Evolutionary conservation across 2,113 vertebrate genomes (phyloP), one percentile per base, ranked within the genome.

Genomic region (Myiozetetes cayanensis): DNA sequence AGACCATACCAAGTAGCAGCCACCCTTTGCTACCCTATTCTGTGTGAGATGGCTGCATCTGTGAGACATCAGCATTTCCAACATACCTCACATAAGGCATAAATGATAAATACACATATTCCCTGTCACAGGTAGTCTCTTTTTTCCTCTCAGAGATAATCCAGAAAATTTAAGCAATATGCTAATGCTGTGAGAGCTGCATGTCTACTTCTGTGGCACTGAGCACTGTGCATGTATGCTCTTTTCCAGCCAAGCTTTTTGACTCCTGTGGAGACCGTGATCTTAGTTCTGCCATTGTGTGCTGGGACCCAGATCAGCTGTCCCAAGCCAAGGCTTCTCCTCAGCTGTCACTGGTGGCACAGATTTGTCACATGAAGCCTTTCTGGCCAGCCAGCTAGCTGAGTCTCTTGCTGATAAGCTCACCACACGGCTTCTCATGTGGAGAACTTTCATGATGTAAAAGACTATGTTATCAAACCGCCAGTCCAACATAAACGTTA

Each of bases 141-240:
- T 92, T 55, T 41, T 87, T 72, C 30, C 58, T 85, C 4, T 11
- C 70, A 91, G 31, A 80, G 80, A 68, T 22, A 82, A 75, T 12
- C 46, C 56, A 67, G 68, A 47, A 85, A 67, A 35, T 31, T 67
- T 56, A 75, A 77, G 35, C 78, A 44, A 24, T 7, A 35, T 47
- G 50, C 85, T 76, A 44, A 17, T 0, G 2, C 17, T 41, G 31
- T 17, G 53, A 58, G 62, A 63, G 46, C 30, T 5, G 7, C 9
- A 4, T 12, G 59, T 63, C 44, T 78, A 44, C 22, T 72, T 43
- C 85, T 61, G 68, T n/a, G 66, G 52, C 83, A 74, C 56, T 0
- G 59, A 86, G 73, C 43, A 6, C 39, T 0, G 0, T 43, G 74
- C 0, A 0, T 0, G 2, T 4, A 50, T 6, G 0, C 41, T 61